Percentiles rank a stretch among this genome's conserved stretches.
Conservation (phyloP, 2,888 invertebrate species). For the Agapetus fuscipes region DNA sequence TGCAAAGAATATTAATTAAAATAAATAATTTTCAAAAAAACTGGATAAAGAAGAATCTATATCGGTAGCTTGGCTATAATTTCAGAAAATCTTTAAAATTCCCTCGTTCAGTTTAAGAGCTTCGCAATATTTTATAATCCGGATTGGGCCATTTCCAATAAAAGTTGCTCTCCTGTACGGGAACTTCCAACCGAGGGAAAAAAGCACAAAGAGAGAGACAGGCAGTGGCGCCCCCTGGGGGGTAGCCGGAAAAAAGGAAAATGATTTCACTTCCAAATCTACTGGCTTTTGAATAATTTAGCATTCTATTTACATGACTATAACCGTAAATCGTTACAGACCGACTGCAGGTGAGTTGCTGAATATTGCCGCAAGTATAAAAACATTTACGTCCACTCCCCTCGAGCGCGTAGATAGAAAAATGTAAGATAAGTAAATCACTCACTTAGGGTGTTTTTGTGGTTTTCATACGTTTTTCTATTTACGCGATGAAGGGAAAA, state of each 20-base stretch:
- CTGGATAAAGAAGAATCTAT: too few relatives aligned
- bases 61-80: too few relatives aligned
- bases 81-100: too few relatives aligned
- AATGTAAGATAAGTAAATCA: too few relatives aligned
- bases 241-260: constrained; percentile 11
- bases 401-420: too few relatives aligned
- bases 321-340: constrained; percentile 20
- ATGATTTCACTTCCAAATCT: constrained; percentile 21
- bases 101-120: too few relatives aligned
- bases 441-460: too few relatives aligned
- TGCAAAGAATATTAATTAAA: too few relatives aligned
- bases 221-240: neutral
- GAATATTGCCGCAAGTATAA: neutral
- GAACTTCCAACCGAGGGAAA: neutral
- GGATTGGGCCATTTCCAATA: constrained; percentile 10
- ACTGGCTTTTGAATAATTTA: constrained; percentile 21
- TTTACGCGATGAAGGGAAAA: too few relatives aligned
- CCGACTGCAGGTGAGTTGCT: constrained; percentile 17
- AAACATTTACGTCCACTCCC: neutral
- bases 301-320: constrained; percentile 20
- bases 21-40: too few relatives aligned
- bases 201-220: constrained; percentile 1
- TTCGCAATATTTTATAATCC: constrained; percentile 8
- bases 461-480: too few relatives aligned
- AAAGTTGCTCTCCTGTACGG: too few relatives aligned